Evolutionary conservation across 2,888 invertebrate species (phyloP), one percentile per base, ranked within the genome.

Genomic region (Mayetiola destructor): DNA sequence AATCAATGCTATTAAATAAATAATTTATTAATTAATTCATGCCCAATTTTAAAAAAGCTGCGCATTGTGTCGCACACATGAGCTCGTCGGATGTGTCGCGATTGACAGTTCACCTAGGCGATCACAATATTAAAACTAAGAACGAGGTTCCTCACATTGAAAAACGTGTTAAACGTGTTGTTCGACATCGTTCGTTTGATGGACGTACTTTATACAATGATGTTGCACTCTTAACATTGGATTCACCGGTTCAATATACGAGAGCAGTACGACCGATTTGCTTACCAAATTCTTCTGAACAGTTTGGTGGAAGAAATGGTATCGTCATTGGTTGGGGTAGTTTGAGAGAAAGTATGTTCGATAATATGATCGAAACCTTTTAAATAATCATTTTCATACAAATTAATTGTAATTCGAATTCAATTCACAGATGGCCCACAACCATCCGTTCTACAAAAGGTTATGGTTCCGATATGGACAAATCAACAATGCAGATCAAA

Each of bases 321-420:
- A 89, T 88, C 0, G 89, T 91, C 3, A 85, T 88, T 58, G 91
- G 91, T 40, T 92, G 91, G 91, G 91, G 90, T 53, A 88, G 88
- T 65, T 74, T 88, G 61, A 74, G 82, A 65, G 88, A 88, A 72
- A 83, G 86, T 85, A 67, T 76, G 79, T 55, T 56, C 21, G 4
- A 39, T 59, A 27, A 16, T 18, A 37, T 27, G 9, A 36, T 27
- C 54, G 16, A 12, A 37, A 40, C n/a, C 32, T 52, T 23, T 55
- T 37, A 54, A 54, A 30, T 29, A 10, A 52, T 32, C 10, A 55
- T 29, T 56, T 52, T 32, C 42, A 3, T 53, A 12, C 35, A 10
- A 57, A 57, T 35, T 58, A 60, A 53, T 21, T 48, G 21, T 27
- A 27, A 14, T 29, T 18, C 16, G 12, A 18, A 29, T 55, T 42